Evolutionary conservation across 2,797 vertebrate genomes (phyloP).

Genomic region (Onychomys torridus): DNA sequence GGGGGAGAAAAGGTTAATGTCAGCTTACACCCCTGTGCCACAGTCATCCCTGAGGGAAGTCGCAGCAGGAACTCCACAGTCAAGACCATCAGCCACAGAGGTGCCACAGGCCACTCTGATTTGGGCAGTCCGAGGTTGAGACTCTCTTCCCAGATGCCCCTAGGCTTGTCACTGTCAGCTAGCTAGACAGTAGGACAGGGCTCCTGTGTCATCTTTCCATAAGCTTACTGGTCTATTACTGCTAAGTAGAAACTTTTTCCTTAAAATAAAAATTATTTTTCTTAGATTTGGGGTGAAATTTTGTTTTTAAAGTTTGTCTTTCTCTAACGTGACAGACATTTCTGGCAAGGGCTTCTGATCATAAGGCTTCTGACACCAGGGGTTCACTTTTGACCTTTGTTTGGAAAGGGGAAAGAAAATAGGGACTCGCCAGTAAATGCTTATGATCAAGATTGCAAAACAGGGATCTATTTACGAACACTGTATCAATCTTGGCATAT

Average conservation of each 20-base stretch:
- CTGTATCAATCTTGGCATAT: slow-evolving; percentile 89
- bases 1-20: background rate
- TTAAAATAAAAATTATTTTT: slow-evolving; percentile 75
- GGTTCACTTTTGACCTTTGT: slow-evolving; percentile 74
- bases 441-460: slow-evolving; percentile 84
- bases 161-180: background rate
- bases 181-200: slow-evolving; percentile 40
- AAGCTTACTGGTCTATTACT: slow-evolving; percentile 70
- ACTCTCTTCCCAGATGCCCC: background rate
- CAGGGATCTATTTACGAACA: slow-evolving; percentile 89
- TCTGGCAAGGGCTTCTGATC: slow-evolving; percentile 80
- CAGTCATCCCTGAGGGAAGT: background rate
- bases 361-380: slow-evolving; percentile 65
- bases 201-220: slow-evolving; percentile 74
- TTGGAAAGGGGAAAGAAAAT: slow-evolving; percentile 64
- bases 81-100: background rate
- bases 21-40: background rate
- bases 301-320: slow-evolving; percentile 78
- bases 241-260: slow-evolving; percentile 59
- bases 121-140: background rate
- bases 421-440: slow-evolving; percentile 71
- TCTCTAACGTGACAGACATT: slow-evolving; percentile 81
- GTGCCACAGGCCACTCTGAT: background rate
- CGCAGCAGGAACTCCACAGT: background rate
- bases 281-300: slow-evolving; percentile 77